Evolutionary conservation across 2,113 vertebrate species (phyloP).

Genomic region (Uria lomvia): DNA sequence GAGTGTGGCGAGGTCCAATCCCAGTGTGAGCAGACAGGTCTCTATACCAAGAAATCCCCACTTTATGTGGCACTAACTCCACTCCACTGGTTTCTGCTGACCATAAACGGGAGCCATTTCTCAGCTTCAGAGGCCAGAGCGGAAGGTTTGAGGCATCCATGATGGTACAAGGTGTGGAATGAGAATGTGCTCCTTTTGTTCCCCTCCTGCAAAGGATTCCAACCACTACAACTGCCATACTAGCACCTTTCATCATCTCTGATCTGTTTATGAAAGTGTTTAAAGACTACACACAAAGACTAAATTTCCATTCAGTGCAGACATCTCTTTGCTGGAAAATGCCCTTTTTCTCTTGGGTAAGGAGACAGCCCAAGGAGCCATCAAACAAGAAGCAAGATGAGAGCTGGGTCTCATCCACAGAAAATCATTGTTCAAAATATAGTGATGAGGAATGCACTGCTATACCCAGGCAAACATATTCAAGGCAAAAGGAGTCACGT

Average conservation of each 20-base stretch:
- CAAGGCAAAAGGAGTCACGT: not conserved
- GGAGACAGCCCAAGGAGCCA: not conserved
- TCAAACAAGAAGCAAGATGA: not conserved
- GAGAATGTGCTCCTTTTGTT: not conserved
- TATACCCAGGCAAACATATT: not conserved
- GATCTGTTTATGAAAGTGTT: not conserved
- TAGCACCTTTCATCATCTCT: not conserved
- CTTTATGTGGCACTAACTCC: not conserved
- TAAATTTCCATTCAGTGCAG: not conserved
- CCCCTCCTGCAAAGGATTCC: not conserved
- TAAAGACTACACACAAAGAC: not conserved
- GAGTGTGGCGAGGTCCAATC: not conserved
- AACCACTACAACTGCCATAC: accelerated
- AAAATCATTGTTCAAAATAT: not conserved
- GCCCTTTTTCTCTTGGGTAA: not conserved
- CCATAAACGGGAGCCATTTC: not conserved
- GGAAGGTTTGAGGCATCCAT: not conserved
- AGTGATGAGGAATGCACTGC: not conserved
- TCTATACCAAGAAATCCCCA: not conserved
- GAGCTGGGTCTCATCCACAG: not conserved
- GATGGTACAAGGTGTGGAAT: not conserved
- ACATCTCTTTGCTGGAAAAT: not conserved
- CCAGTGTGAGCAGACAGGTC: not conserved
- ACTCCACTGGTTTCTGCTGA: not conserved
- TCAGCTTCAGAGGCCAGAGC: not conserved